phyloP scores from a whole-genome alignment of 2,113 vertebrate genomes.

The Festucalex cinctus region DNA sequence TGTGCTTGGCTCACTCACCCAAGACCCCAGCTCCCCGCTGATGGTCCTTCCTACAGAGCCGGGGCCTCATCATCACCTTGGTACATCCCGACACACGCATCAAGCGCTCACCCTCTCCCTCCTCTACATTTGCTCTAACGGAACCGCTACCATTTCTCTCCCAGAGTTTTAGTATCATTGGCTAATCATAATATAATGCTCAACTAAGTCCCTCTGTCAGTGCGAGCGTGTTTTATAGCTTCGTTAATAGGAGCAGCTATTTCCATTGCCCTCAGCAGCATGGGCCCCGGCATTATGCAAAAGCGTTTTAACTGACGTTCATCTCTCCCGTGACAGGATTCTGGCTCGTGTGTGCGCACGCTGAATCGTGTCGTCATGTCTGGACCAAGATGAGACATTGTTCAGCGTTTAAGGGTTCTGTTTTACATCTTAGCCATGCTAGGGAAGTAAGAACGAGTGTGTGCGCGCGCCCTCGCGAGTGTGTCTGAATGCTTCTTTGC shows the following conservation, averaged over 20 bases:
- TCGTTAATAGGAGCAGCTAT: constrained; percentile 65
- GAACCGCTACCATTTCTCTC: constrained; percentile 40
- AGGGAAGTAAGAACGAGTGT: constrained; percentile 26
- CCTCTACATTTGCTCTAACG: constrained; percentile 30
- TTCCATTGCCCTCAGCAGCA: constrained; percentile 45
- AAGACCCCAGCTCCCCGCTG: constrained; percentile 86
- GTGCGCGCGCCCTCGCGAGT: constrained; percentile 39
- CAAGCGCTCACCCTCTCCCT: constrained; percentile 7
- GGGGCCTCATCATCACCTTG: constrained; percentile 84
- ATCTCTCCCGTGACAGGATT: constrained; percentile 50
- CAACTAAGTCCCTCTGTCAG: constrained; percentile 68
- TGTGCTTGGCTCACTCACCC: constrained; percentile 84
- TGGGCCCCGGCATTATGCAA: constrained; percentile 58
- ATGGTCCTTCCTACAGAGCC: constrained; percentile 90
- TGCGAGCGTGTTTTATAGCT: constrained; percentile 65
- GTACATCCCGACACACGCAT: constrained; percentile 57
- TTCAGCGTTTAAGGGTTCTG: constrained; percentile 42
- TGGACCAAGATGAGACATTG: constrained; percentile 35
- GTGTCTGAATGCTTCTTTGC: constrained; percentile 62
- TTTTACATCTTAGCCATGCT: constrained; percentile 32
- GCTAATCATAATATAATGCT: constrained; percentile 72
- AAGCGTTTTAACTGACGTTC: constrained; percentile 55
- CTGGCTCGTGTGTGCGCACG: constrained; percentile 27
- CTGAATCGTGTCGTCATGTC: constrained; percentile 25
- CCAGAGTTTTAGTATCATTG: constrained; percentile 67